Evolutionary conservation across 2,888 invertebrate species (phyloP), one percentile per base, ranked within the genome.

Genomic region (Oscheius sp.): DNA sequence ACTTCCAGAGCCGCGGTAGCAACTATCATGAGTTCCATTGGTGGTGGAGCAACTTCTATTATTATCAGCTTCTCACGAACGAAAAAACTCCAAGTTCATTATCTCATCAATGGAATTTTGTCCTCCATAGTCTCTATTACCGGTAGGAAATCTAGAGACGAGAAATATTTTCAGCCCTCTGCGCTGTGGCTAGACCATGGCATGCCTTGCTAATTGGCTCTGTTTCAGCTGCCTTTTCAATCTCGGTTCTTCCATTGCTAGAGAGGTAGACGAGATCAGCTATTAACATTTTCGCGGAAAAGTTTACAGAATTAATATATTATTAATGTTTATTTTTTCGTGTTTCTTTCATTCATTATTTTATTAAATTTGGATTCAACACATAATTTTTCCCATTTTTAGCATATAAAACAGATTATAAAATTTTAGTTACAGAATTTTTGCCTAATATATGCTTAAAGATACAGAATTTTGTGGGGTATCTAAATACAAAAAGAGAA

Each of bases 31-130:
- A 69, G 70, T 6, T 80, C 83, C 26, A 77, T 84, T 26, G 83
- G 83, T n/a, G 84, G 84, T 12, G 84, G 84, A 14, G 77, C 80
- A 47, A 80, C 82, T 5, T 74, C 83, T 12, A 80, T 84, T 59
- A 66, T 81, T 6, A 74, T 83, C 41, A 78, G 78, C 33, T 77
- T 82, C 47, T 63, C 64, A 14, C 71, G 65, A 28, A 80, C 78
- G 24, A 78, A 79, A 59, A 80, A 81, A 54, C 61, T 80, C 14
- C 79, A 81, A 71, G 79, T 79, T 14, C 74, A 80, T 51, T 72
- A 68, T 44, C 70, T 81, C 33, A 80, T 81, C 67, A 79, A 80
- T 64, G 80, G 81, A 28, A 78, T 81, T 9, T 71, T 81, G 4
- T 78, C 81, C 0, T 75, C 77, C 5, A 80, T 81, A 30, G 80